phyloP scores from a whole-genome alignment of 2,888 invertebrate genomes.

The Malthinus flaveolus region DNA sequence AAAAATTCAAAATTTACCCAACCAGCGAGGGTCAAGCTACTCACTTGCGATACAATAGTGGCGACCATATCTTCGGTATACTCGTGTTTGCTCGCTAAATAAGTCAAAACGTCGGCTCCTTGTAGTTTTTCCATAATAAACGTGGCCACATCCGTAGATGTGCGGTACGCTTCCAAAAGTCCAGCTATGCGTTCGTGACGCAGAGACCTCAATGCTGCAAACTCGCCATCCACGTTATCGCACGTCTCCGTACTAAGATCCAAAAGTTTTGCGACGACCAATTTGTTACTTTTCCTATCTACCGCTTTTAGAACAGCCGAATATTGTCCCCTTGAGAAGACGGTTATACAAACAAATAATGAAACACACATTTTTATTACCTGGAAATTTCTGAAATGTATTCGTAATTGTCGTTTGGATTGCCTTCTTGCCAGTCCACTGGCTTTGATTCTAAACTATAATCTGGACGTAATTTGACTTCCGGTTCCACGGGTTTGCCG shows the following conservation, averaged over 20 bases:
- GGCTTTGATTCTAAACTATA: slow-evolving; percentile 76
- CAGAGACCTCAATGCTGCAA: slow-evolving; percentile 77
- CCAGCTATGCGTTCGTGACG: slow-evolving; percentile 87
- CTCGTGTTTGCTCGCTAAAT: slow-evolving; percentile 83
- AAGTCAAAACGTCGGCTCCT: slow-evolving; percentile 89
- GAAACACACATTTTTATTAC: slow-evolving; percentile 38
- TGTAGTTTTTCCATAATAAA: slow-evolving; percentile 82
- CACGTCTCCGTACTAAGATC: slow-evolving; percentile 69
- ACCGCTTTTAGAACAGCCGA: slow-evolving; percentile 83
- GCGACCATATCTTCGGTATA: slow-evolving; percentile 93
- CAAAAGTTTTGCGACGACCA: slow-evolving; percentile 83
- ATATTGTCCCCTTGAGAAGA: slow-evolving; percentile 72
- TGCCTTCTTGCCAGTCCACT: slow-evolving; percentile 71
- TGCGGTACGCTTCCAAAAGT: slow-evolving; percentile 72
- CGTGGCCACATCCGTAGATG: slow-evolving; percentile 69
- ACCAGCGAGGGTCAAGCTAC: no score
- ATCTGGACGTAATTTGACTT: slow-evolving; percentile 68
- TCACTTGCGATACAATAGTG: slow-evolving; percentile 77
- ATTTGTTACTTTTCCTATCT: slow-evolving; percentile 72
- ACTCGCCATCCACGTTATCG: slow-evolving; percentile 75
- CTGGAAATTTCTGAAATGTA: slow-evolving; percentile 82
- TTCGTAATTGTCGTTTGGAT: slow-evolving; percentile 75
- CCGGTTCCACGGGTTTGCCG: slow-evolving; percentile 68
- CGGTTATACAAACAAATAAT: background rate
- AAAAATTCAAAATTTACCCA: background rate